Conservation (phyloP, 2,888 invertebrate genomes). For the Exocentrus adspersus region DNA sequence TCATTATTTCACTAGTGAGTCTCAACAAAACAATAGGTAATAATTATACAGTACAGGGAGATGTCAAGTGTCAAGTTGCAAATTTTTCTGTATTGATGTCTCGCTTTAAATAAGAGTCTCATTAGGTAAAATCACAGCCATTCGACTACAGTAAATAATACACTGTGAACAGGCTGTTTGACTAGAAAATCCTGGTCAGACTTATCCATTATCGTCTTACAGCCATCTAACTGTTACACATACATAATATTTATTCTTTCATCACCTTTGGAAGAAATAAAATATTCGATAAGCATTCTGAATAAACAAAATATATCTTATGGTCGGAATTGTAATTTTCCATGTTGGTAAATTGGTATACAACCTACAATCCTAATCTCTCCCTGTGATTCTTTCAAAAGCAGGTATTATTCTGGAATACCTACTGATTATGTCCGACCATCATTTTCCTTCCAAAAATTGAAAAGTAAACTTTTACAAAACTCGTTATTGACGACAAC, state of each 20-base stretch:
- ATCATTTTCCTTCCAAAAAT: conserved; percentile 8
- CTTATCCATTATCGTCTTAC: conserved; percentile 44
- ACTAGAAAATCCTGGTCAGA: conserved; percentile 55
- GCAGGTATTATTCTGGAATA: too few species aligned
- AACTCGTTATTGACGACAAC: conserved; percentile 1
- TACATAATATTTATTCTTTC: neutral
- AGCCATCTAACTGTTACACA: conserved; percentile 39
- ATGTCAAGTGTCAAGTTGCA: neutral
- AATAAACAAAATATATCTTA: too few species aligned
- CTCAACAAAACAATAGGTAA: too few species aligned
- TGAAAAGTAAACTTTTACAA: neutral
- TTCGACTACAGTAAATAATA: conserved; percentile 43
- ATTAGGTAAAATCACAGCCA: conserved; percentile 53
- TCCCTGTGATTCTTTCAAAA: too few species aligned
- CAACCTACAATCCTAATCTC: too few species aligned
- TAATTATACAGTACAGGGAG: neutral
- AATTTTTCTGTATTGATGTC: conserved; percentile 38
- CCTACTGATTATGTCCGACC: too few species aligned
- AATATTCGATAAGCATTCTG: too few species aligned
- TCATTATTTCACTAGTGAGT: neutral
- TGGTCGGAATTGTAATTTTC: too few species aligned
- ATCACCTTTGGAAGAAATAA: conserved; percentile 8
- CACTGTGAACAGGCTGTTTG: conserved; percentile 53
- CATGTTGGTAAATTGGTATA: too few species aligned
- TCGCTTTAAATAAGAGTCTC: conserved; percentile 45